Evolutionary conservation across 1,140 invertebrate species (phyloP).

Genomic region (Dendroctonus ponderosae): DNA sequence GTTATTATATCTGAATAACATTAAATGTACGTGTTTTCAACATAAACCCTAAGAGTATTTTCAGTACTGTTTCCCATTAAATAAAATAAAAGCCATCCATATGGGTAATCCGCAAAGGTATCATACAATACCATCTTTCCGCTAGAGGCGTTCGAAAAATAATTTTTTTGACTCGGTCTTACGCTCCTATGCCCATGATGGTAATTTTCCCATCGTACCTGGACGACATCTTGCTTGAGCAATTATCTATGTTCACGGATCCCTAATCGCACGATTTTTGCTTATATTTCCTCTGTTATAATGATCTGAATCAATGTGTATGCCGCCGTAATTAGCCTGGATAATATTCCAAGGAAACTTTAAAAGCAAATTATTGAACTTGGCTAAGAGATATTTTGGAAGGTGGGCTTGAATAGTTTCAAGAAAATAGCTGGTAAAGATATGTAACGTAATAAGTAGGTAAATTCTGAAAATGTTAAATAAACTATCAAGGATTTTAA

Average conservation of each 20-base stretch:
- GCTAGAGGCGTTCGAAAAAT: constrained; percentile 8
- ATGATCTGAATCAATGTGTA: constrained; percentile 15
- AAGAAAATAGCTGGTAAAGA: too few species aligned
- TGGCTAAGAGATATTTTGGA: too few species aligned
- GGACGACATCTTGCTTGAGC: constrained; percentile 21
- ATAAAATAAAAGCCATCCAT: constrained; percentile 16
- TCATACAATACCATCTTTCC: constrained; percentile 25
- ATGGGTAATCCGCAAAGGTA: constrained; percentile 9
- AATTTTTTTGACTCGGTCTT: constrained; percentile 24
- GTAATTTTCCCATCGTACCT: constrained; percentile 19
- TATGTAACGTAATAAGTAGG: too few species aligned
- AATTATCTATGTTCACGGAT: constrained; percentile 21
- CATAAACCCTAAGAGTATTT: too few species aligned
- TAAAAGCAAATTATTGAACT: too few species aligned
- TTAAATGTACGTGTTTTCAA: too few species aligned
- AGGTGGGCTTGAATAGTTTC: too few species aligned
- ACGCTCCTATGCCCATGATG: constrained; percentile 21
- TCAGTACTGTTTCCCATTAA: background rate
- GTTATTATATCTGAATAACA: too few species aligned
- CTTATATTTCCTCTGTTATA: constrained; percentile 8
- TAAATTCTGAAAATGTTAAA: too few species aligned
- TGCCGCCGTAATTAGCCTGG: constrained; percentile 2
- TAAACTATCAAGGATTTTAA: too few species aligned
- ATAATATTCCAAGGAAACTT: too few species aligned
- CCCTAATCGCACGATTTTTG: constrained; percentile 20